Percentiles rank a stretch among this genome's conserved stretches.
These are phyloP conservation scores for Zoanthus solanderi DNA, from an alignment of 92 coral and sea anemone species.

Conservation along the genomic window DNA sequence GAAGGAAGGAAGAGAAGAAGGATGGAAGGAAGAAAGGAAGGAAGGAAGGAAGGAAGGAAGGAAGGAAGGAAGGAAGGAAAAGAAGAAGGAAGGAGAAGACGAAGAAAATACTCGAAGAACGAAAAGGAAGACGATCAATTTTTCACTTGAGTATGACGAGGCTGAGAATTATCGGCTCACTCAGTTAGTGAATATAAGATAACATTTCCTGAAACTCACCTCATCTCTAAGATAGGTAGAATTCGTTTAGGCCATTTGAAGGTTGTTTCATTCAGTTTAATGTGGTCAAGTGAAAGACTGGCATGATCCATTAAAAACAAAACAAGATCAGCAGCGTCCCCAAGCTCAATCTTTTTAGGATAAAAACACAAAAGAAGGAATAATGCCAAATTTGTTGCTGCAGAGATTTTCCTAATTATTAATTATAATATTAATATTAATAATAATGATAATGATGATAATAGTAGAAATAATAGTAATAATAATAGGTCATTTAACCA, in stretches of 20 bases:
- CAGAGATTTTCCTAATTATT: too few species aligned
- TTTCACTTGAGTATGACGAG: background rate
- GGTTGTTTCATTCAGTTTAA: conserved; percentile 90
- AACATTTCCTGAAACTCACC: conserved; percentile 52
- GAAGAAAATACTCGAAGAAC: background rate
- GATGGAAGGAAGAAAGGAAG: too few species aligned
- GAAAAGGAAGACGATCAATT: background rate
- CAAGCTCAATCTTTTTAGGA: conserved; percentile 66
- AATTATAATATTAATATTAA: too few species aligned
- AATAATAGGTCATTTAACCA: too few species aligned
- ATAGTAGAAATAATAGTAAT: too few species aligned
- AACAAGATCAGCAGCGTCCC: conserved; percentile 94
- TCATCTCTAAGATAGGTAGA: conserved; percentile 76
- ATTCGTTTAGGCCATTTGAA: conserved; percentile 95
- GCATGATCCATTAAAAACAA: conserved; percentile 96
- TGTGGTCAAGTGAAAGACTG: conserved; percentile 79
- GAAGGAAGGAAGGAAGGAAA: too few species aligned
- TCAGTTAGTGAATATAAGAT: background rate
- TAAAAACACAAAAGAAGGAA: too few species aligned
- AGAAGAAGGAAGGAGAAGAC: too few species aligned
- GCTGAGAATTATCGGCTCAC: background rate
- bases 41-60: too few species aligned
- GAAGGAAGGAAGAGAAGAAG: too few species aligned
- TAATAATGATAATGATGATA: too few species aligned
- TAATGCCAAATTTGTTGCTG: too few species aligned